Evolutionary conservation across 2,113 vertebrate genomes (phyloP).

Genomic region (rat (Rattus norvegicus)): DNA sequence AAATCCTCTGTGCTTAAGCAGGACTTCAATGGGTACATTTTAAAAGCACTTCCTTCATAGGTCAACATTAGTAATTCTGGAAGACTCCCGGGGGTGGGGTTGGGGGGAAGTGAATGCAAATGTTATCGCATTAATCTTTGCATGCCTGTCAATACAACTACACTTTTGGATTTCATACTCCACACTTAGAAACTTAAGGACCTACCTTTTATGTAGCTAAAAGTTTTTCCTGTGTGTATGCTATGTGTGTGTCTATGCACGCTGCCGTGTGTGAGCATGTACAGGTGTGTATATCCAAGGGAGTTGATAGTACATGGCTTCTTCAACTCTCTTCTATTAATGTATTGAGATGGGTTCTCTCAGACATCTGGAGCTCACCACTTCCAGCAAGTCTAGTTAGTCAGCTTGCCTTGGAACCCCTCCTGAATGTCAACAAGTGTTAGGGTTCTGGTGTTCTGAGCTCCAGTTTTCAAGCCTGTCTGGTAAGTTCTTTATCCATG

Average conservation of each 20-base stretch:
- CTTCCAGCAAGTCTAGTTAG: too few species aligned
- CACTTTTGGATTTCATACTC: not conserved
- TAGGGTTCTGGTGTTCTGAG: not conserved
- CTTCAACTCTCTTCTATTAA: not conserved
- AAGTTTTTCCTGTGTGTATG: not conserved
- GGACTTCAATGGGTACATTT: constrained; percentile 5
- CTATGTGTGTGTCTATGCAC: not conserved
- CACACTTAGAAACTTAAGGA: not conserved
- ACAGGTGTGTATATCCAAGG: not conserved
- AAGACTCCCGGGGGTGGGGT: not conserved
- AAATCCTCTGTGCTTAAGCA: not conserved
- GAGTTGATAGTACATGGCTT: not conserved
- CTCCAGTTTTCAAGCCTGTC: not conserved
- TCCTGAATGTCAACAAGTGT: not conserved
- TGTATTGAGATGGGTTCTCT: not conserved
- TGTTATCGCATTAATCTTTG: not conserved
- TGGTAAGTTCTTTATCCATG: not conserved
- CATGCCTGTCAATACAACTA: not conserved
- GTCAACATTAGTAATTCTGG: not conserved
- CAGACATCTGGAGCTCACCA: not conserved
- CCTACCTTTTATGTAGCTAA: not conserved
- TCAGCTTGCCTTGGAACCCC: not conserved
- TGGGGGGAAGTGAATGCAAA: not conserved
- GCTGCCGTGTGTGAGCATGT: too few species aligned
- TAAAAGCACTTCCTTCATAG: not conserved